Base-by-base conservation (phyloP, 37 sponge, comb jelly and placozoan species). In the Amphimedon queenslandica region DNA sequence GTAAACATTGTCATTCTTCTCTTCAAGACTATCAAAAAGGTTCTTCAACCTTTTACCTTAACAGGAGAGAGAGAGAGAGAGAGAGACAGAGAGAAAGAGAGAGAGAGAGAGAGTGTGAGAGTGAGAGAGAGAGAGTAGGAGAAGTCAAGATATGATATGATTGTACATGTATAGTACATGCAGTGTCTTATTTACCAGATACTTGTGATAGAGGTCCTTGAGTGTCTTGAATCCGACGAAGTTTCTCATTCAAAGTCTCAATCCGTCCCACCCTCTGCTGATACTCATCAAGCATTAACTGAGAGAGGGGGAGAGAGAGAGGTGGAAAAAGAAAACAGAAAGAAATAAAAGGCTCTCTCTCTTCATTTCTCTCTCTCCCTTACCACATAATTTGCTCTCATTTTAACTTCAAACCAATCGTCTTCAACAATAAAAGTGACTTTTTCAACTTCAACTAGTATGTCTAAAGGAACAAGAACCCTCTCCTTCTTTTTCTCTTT, bases 371-470 rank as follows among this genome's bases (percentile, higher is more conserved):
- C 30, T 10, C 57, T 2, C 13, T 3, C 37, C 16, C 78, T 61
- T 18, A 96, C 90, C 75, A 78, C 89, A 36, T 93, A 86, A 57
- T 91, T 93, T 39, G 81, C 73, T 75, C 83, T 78, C 66, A 96
- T 78, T 68, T 89, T 92, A n/a, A 86, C 82, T 51, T 96, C 97
- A 64, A 93, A 93, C 18, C 73, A 72, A 65, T 96, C 82, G 47
- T 96, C 97, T 37, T 69, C 58, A 2, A 95, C 67, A 65, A 82
- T 77, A 37, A 91, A 77, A 1, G 82, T 30, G 10, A 86, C 42
- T 37, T 85, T 78, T 24, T 80, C 86, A 3, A 68, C 77, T 65
- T 79, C 66, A 42, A 88, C 23, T 23, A 75, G 43, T 20, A 93
- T 11, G 42, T 93, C 93, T 13, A 85, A 89, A 0, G 66, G 71